Conservation (phyloP, 2,888 invertebrate species). For the Dascillus cervinus region DNA sequence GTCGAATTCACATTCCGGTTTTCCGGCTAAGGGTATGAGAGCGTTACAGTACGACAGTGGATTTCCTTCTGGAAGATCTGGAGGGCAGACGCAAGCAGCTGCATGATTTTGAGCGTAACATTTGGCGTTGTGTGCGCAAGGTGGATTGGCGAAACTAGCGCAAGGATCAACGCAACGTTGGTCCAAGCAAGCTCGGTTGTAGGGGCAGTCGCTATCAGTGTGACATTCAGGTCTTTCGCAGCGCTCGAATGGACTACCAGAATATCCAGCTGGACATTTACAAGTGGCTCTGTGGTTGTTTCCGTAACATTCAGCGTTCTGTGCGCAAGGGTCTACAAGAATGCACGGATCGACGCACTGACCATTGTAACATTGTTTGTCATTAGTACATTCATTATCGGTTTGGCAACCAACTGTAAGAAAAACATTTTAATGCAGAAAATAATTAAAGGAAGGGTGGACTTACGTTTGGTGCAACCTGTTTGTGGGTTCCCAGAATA, state of each 20-base stretch:
- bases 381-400: conserved; percentile 72
- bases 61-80: conserved; percentile 70
- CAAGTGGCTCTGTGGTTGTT: conserved; percentile 72
- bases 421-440: conserved; percentile 5
- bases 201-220: conserved; percentile 70
- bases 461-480: conserved; percentile 66
- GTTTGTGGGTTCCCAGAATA: conserved; percentile 80
- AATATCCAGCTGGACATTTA: conserved; percentile 66
- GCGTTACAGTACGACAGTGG: conserved; percentile 68
- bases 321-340: conserved; percentile 71
- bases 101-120: conserved; percentile 75
- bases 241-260: conserved; percentile 72
- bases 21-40: conserved; percentile 42
- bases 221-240: conserved; percentile 75
- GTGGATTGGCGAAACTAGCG: conserved; percentile 52
- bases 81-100: conserved; percentile 76
- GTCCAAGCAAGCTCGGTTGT: conserved; percentile 62
- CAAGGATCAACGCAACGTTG: conserved; percentile 78
- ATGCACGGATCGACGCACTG: conserved; percentile 78
- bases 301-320: conserved; percentile 79
- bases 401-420: conserved; percentile 68
- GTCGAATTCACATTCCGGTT: conserved; percentile 68
- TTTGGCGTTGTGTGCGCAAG: conserved; percentile 76
- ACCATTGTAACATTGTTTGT: conserved; percentile 74
- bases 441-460: background rate